A percentile compares a stretch with the other conserved stretches of the same genome.
These are phyloP conservation scores for Lypha dubia DNA, from an alignment of 2,888 invertebrate genomes.

Conservation along the genomic window DNA sequence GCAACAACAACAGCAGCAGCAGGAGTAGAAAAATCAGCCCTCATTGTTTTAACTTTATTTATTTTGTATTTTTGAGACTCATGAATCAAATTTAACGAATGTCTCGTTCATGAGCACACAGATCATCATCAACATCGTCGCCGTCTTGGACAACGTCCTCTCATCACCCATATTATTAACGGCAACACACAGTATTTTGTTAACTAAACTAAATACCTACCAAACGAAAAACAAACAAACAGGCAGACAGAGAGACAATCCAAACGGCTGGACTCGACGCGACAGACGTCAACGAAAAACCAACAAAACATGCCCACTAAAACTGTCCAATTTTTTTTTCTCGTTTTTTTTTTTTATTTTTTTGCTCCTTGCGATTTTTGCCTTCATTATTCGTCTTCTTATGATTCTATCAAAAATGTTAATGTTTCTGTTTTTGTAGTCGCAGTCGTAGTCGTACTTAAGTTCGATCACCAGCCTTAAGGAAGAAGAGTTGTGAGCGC, in stretches of 20 bases:
- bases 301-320: slow-evolving; percentile 75
- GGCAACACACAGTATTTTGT: slow-evolving; percentile 67
- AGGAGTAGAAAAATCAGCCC: slow-evolving; percentile 5
- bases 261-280: slow-evolving; percentile 64
- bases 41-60: slow-evolving; percentile 45
- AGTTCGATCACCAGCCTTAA: slow-evolving; percentile 45
- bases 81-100: slow-evolving; percentile 84
- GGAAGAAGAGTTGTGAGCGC: slow-evolving; percentile 56
- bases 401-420: slow-evolving; percentile 70
- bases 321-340: slow-evolving; percentile 61
- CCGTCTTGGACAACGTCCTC: slow-evolving; percentile 46
- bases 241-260: slow-evolving; percentile 48
- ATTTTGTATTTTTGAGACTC: slow-evolving; percentile 74
- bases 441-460: background rate
- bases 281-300: slow-evolving; percentile 75
- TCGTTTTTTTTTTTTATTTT: slow-evolving; percentile 22
- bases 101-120: slow-evolving; percentile 80
- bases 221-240: no score
- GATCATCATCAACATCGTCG: slow-evolving; percentile 66
- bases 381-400: slow-evolving; percentile 55
- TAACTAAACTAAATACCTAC: slow-evolving; percentile 64
- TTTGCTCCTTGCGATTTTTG: slow-evolving; percentile 26
- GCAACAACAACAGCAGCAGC: slow-evolving; percentile 13
- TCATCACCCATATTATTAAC: slow-evolving; percentile 73
- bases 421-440: slow-evolving; percentile 27